Base-by-base conservation (phyloP, 2,888 invertebrate genomes). In the Acrobasis suavella region DNA sequence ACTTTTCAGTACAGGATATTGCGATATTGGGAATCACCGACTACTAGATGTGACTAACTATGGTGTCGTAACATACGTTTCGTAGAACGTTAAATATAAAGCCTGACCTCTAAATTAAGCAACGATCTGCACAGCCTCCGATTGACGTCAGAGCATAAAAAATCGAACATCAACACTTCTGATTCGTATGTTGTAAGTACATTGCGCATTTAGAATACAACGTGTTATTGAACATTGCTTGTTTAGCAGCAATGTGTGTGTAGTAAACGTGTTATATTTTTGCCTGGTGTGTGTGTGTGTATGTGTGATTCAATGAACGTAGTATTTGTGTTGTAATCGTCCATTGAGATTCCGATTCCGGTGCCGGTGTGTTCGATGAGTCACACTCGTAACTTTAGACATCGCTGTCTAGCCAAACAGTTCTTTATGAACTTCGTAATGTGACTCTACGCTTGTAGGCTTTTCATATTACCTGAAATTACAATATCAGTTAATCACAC, bases 271-370 rank as follows among this genome's bases (percentile, higher is more conserved):
- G 62, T 55, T 8, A 16, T 50, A 17, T 46, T 39, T 52, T 58
- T 42, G 60, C 58, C 39, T 56, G 39, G 55, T 39, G 8, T 65
- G 64, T 63, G 64, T 63, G 62, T 62, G 70, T 72, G 22, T 22
- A 62, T 62, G 70, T 72, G 71, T 75, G 72, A 74, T 68, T 69
- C 64, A 65, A 69, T 65, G 65, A 66, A 63, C 69, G 72, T 79
- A 76, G 73, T 68, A 71, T 77, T 77, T 77, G 74, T 76, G 75
- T 78, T 79, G 84, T 84, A 83, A 80, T 80, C 75, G 75, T 75
- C 76, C 77, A 82, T 76, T 77, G 75, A 80, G 73, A 74, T 69
- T 69, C 69, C 72, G 72, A 80, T 77, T 77, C 75, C 74, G 75
- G 74, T 69, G 65, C 58, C 54, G 63, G 62, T 69, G 39, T 42